Conservation (phyloP, 2,113 vertebrate species). For the Cephalopterus ornatus region DNA sequence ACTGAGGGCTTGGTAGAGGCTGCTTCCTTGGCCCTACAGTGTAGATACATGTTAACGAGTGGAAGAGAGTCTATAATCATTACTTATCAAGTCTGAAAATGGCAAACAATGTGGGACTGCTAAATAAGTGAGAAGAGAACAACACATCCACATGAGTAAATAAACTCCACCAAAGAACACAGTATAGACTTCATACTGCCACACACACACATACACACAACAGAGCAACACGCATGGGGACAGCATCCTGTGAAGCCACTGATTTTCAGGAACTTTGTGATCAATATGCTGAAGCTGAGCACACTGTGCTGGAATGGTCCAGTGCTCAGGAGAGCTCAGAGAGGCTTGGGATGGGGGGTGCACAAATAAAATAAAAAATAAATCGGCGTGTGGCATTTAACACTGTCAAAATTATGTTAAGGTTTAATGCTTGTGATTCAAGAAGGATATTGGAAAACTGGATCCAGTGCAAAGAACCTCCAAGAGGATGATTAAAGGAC, state of each 20-base stretch:
- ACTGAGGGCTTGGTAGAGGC: not conserved
- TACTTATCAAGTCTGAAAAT: not conserved
- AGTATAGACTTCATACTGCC: not conserved
- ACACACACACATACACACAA: too few relatives aligned
- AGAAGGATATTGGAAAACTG: not conserved
- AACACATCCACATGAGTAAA: not conserved
- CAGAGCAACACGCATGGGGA: not conserved
- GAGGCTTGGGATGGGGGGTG: not conserved
- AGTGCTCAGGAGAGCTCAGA: not conserved
- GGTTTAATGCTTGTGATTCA: not conserved
- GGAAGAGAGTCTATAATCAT: not conserved
- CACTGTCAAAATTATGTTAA: not conserved
- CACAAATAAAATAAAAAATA: not conserved
- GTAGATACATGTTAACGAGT: not conserved
- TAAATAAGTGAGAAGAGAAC: not conserved
- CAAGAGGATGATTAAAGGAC: conserved; percentile 20
- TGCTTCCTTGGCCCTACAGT: not conserved
- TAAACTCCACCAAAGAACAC: not conserved
- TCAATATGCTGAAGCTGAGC: not conserved
- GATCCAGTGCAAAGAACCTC: not conserved
- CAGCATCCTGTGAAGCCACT: not conserved
- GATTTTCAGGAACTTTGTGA: not conserved
- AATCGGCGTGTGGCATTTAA: not conserved
- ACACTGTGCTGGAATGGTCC: not conserved
- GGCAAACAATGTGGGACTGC: not conserved